Conservation (phyloP, 2,888 invertebrate genomes). For the Tridacna crocea region DNA sequence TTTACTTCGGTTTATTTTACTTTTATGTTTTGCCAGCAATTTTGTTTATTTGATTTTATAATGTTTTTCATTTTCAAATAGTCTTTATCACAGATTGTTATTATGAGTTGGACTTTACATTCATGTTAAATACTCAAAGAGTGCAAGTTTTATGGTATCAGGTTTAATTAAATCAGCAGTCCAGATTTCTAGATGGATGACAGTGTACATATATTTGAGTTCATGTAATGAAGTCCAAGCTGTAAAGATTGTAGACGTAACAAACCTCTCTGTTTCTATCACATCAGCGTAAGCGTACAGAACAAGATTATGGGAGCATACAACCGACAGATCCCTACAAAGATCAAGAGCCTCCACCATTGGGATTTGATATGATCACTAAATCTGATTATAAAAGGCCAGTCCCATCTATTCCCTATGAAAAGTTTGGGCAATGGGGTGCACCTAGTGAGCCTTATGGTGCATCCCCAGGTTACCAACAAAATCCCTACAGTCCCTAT, state of each 20-base stretch:
- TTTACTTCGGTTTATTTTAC: too few relatives aligned
- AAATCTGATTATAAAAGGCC: slow-evolving; percentile 47
- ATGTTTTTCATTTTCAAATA: too few relatives aligned
- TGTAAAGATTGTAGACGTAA: background rate
- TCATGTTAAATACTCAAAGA: too few relatives aligned
- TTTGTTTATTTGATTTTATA: too few relatives aligned
- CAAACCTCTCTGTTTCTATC: background rate
- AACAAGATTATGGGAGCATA: slow-evolving; percentile 39
- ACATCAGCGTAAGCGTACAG: slow-evolving; percentile 15
- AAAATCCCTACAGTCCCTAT: slow-evolving; percentile 11
- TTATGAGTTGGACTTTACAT: too few relatives aligned
- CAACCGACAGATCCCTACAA: slow-evolving; percentile 52
- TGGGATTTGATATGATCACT: slow-evolving; percentile 58
- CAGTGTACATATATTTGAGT: too few relatives aligned
- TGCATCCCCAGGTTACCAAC: slow-evolving; percentile 34
- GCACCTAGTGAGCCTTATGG: slow-evolving; percentile 30
- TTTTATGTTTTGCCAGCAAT: too few relatives aligned
- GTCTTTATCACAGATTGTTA: too few relatives aligned
- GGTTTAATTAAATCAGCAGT: too few relatives aligned
- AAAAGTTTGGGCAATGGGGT: slow-evolving; percentile 25
- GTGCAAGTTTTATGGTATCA: too few relatives aligned
- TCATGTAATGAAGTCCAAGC: too few relatives aligned
- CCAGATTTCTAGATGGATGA: too few relatives aligned
- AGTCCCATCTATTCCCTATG: slow-evolving; percentile 22
- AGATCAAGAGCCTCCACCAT: slow-evolving; percentile 48